Percentiles rank a stretch among this genome's conserved stretches.
Conservation (phyloP, 2,888 invertebrate species). For the Drosophila barbarae region DNA sequence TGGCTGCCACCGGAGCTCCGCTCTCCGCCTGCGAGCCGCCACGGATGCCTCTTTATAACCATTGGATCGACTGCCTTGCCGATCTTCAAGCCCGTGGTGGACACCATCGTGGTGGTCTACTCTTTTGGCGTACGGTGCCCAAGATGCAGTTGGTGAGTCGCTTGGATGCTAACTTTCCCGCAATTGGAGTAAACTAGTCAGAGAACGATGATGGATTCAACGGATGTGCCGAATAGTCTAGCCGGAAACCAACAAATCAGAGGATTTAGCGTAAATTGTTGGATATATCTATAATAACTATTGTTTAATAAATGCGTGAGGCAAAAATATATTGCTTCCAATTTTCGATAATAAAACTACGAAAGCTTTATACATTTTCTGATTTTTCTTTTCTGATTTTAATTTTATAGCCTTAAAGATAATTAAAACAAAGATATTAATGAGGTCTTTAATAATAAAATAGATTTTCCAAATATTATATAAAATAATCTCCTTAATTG, state of each 20-base stretch:
- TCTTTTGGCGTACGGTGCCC: conserved; percentile 51
- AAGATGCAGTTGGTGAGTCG: conserved; percentile 22
- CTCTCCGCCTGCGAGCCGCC: conserved; percentile 55
- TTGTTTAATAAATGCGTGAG: neutral
- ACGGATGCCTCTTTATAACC: conserved; percentile 53
- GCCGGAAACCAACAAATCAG: neutral
- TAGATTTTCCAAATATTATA: no score
- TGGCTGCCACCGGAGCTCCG: conserved; percentile 54
- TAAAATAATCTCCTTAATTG: neutral
- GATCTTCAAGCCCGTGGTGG: conserved; percentile 53
- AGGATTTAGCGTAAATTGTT: neutral
- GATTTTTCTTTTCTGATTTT: no score
- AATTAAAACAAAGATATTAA: no score
- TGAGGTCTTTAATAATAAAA: no score
- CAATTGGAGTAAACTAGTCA: neutral
- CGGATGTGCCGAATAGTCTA: neutral
- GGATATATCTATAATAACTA: neutral
- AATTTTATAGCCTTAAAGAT: no score
- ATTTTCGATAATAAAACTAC: neutral
- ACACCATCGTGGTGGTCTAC: conserved; percentile 46
- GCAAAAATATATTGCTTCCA: neutral
- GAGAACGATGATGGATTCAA: neutral
- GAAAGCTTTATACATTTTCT: no score
- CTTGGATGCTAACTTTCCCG: neutral
- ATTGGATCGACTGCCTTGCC: conserved; percentile 53